Evolutionary conservation across 2,888 invertebrate species (phyloP).

Genomic region (Serrognathus titanus): DNA sequence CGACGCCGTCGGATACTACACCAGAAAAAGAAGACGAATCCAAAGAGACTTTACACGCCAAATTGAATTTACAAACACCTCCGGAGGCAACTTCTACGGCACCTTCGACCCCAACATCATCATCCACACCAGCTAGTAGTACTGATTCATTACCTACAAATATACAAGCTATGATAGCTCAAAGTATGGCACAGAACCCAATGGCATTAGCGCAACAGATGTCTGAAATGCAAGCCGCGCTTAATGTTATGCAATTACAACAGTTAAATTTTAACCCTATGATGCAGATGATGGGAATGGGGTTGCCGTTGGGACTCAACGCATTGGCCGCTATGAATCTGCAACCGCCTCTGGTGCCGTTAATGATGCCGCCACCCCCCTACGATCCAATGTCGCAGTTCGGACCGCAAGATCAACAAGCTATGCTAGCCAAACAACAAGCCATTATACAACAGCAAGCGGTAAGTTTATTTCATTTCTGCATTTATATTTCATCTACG

Average conservation of each 20-base stretch:
- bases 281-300: conserved; percentile 86
- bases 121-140: conserved; percentile 60
- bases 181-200: conserved; percentile 49
- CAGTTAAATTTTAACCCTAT: conserved; percentile 87
- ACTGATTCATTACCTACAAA: conserved; percentile 52
- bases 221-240: conserved; percentile 79
- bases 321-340: conserved; percentile 92
- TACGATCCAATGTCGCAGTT: conserved; percentile 67
- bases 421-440: conserved; percentile 67
- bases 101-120: conserved; percentile 58
- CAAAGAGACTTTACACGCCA: conserved; percentile 49
- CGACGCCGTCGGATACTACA: conserved; percentile 55
- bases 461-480: conserved; percentile 47
- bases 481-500: too few species aligned
- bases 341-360: conserved; percentile 85
- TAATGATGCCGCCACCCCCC: conserved; percentile 83
- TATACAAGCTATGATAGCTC: conserved; percentile 49
- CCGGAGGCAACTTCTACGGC: conserved; percentile 54
- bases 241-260: conserved; percentile 81
- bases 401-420: conserved; percentile 51
- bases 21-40: conserved; percentile 53
- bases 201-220: conserved; percentile 69
- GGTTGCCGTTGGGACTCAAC: conserved; percentile 74
- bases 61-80: conserved; percentile 47
- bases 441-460: conserved; percentile 65